Evolutionary conservation across 2,888 invertebrate species (phyloP).

Genomic region (Dastarcus helophoroides): DNA sequence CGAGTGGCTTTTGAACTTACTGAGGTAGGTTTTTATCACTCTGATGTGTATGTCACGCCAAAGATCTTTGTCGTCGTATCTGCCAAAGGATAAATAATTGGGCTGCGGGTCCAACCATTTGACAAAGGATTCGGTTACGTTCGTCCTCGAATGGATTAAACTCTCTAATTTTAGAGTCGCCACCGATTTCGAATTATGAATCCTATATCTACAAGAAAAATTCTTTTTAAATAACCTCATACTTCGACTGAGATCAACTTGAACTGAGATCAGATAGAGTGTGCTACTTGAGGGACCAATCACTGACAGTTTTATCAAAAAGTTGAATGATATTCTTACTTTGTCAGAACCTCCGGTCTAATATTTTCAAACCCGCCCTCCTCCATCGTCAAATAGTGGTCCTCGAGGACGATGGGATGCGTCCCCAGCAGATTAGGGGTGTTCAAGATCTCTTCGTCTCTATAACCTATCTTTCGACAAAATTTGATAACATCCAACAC

Average conservation of each 20-base stretch:
- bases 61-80: slow-evolving; percentile 19
- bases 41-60: slow-evolving; percentile 27
- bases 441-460: slow-evolving; percentile 40
- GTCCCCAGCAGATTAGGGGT: slow-evolving; percentile 47
- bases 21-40: slow-evolving; percentile 25
- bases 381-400: slow-evolving; percentile 47
- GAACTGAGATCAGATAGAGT: not conserved
- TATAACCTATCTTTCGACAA: slow-evolving; percentile 37
- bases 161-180: slow-evolving; percentile 32
- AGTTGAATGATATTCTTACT: slow-evolving; percentile 4
- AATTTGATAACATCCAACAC: slow-evolving; percentile 18
- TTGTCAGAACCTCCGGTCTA: slow-evolving; percentile 19
- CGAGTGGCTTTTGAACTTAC: slow-evolving; percentile 18
- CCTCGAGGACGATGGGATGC: slow-evolving; percentile 45
- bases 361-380: slow-evolving; percentile 48
- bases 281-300: not conserved
- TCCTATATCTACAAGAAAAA: slow-evolving; percentile 25
- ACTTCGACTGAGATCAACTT: slow-evolving; percentile 1
- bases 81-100: slow-evolving; percentile 11
- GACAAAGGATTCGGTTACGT: slow-evolving; percentile 34
- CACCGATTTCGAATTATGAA: slow-evolving; percentile 29
- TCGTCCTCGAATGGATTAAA: slow-evolving; percentile 30
- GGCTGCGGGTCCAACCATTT: slow-evolving; percentile 22
- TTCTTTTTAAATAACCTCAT: not conserved
- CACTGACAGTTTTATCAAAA: not conserved